These are phyloP conservation scores for Drosophila burlai DNA, from an alignment of 1,140 invertebrate genomes.

Conservation along the genomic window DNA sequence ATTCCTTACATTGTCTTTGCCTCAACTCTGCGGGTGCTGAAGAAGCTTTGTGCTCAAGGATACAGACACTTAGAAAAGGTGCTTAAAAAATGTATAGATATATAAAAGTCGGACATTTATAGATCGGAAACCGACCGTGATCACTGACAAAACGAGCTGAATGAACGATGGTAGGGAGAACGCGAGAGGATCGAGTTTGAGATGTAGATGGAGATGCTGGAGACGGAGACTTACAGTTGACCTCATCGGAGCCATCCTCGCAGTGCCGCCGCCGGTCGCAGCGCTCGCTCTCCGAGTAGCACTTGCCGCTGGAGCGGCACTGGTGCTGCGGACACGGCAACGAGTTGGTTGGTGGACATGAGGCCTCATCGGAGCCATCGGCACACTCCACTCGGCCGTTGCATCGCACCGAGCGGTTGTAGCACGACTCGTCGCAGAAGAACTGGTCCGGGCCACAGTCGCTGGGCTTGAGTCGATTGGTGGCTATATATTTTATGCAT, in stretches of 20 bases:
- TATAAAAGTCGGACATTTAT: background rate
- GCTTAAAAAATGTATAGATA: background rate
- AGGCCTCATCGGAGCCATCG: constrained; percentile 86
- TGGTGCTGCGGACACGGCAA: constrained; percentile 71
- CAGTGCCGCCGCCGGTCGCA: constrained; percentile 88
- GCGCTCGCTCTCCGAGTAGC: constrained; percentile 76
- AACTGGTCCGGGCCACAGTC: constrained; percentile 84
- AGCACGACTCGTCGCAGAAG: constrained; percentile 86
- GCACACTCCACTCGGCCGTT: constrained; percentile 86
- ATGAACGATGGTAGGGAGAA: background rate
- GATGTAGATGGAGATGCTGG: constrained; percentile 1
- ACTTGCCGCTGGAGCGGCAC: constrained; percentile 79
- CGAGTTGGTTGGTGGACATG: constrained; percentile 53
- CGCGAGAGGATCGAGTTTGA: background rate
- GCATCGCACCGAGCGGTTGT: constrained; percentile 85
- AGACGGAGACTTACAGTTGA: constrained; percentile 86
- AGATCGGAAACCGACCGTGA: background rate
- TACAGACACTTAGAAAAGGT: constrained; percentile 11
- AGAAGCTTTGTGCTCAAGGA: constrained; percentile 8
- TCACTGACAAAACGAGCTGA: background rate
- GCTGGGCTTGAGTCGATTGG: constrained; percentile 71
- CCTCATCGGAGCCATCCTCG: constrained; percentile 88
- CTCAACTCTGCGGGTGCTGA: background rate
- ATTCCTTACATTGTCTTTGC: background rate
- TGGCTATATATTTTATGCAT: constrained; percentile 50